Percentiles rank a stretch among this genome's conserved stretches.
These are phyloP conservation scores for Axis porcinus DNA, from an alignment of 2,113 vertebrate species.

Conservation along the genomic window DNA sequence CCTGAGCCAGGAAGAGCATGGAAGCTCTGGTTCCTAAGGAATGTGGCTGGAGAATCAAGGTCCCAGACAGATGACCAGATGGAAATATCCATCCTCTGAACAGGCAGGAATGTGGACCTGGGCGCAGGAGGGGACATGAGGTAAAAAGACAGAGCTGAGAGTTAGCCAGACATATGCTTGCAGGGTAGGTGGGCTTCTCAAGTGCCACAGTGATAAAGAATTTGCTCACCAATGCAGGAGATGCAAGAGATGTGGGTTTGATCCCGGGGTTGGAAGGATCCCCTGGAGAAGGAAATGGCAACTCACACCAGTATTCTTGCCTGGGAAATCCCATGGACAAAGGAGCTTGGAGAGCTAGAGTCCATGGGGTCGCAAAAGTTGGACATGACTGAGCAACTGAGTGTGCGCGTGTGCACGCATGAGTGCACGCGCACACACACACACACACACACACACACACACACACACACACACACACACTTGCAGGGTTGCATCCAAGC, in stretches of 20 bases:
- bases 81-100: neutral
- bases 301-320: neutral
- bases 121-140: neutral
- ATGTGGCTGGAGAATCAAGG: neutral
- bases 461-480: accelerated
- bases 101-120: no score
- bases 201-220: neutral
- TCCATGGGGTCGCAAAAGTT: neutral
- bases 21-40: neutral
- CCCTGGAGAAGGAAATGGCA: neutral
- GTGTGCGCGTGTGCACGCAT: accelerated
- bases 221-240: accelerated
- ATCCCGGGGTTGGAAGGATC: neutral
- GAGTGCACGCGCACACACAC: accelerated
- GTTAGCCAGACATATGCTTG: neutral
- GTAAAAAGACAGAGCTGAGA: neutral
- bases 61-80: neutral
- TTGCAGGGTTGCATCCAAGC: neutral
- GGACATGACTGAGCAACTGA: neutral
- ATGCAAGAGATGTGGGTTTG: neutral
- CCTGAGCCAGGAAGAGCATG: neutral
- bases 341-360: neutral
- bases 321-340: neutral
- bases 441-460: accelerated
- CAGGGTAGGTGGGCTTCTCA: neutral